These are phyloP conservation scores for Nomada flava DNA, from an alignment of 2,888 invertebrate species.

Conservation along the genomic window DNA sequence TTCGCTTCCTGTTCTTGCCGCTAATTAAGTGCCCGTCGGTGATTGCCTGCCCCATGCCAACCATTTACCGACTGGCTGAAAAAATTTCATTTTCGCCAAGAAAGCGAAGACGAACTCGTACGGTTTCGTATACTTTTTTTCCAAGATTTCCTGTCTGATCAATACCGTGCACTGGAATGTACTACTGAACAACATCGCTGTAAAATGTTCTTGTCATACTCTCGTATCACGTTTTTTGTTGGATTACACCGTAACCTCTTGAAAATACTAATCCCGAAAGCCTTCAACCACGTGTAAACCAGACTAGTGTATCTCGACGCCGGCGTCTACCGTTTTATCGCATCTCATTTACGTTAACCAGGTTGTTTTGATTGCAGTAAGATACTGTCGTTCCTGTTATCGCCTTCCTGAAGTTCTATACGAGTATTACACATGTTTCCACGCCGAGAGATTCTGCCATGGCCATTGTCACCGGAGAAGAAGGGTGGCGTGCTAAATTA, in stretches of 20 bases:
- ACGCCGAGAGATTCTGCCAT: neutral
- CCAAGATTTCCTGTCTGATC: neutral
- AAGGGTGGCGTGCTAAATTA: neutral
- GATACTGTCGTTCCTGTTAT: conserved; percentile 51
- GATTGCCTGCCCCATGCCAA: neutral
- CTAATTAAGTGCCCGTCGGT: conserved; percentile 45
- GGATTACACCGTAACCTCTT: conserved; percentile 3
- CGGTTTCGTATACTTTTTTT: neutral
- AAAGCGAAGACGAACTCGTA: neutral
- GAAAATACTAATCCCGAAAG: conserved; percentile 31
- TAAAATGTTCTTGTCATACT: neutral
- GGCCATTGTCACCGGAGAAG: neutral
- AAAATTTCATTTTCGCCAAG: conserved; percentile 16
- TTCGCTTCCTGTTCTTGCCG: neutral
- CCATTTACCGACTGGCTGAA: conserved; percentile 24
- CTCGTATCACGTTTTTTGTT: neutral
- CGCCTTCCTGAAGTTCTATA: conserved; percentile 21
- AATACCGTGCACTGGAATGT: neutral
- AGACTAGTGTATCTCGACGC: conserved; percentile 23
- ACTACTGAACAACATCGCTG: neutral
- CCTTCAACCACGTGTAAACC: conserved; percentile 43
- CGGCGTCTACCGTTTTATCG: conserved; percentile 47
- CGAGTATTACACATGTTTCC: conserved; percentile 10
- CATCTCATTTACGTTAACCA: conserved; percentile 58
- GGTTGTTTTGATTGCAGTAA: conserved; percentile 39